These are phyloP conservation scores for Syngnathoides biaculeatus DNA, from an alignment of 2,113 vertebrate genomes.

Conservation along the genomic window DNA sequence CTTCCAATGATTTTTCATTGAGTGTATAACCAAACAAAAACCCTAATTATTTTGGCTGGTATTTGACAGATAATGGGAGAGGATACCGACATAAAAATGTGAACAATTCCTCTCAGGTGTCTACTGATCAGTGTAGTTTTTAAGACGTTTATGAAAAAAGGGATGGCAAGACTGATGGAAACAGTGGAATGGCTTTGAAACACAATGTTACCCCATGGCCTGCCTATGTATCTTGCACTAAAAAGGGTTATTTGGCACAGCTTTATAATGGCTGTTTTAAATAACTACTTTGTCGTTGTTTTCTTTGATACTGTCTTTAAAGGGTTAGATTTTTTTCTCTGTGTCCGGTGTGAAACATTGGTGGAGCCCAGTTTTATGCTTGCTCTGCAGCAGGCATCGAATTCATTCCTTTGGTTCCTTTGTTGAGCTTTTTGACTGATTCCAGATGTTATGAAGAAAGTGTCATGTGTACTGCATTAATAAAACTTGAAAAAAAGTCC, in stretches of 20 bases:
- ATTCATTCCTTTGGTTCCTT: constrained; percentile 41
- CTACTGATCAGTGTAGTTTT: neutral
- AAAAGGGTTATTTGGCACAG: neutral
- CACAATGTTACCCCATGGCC: neutral
- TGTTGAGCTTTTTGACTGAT: constrained; percentile 36
- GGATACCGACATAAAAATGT: too few species aligned
- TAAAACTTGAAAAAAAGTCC: neutral
- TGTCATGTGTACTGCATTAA: constrained; percentile 21
- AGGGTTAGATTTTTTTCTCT: constrained; percentile 7
- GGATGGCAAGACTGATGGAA: neutral
- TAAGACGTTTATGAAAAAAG: neutral
- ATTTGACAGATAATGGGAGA: too few species aligned
- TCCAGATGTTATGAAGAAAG: constrained; percentile 59
- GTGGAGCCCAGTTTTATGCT: constrained; percentile 32
- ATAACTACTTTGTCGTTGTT: neutral
- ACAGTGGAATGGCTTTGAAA: neutral
- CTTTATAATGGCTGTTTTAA: neutral
- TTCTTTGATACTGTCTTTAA: constrained; percentile 25
- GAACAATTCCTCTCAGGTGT: too few species aligned
- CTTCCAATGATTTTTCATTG: too few species aligned
- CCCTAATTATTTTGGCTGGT: too few species aligned
- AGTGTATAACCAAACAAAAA: too few species aligned
- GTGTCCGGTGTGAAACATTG: constrained; percentile 25
- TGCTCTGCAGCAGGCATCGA: constrained; percentile 39
- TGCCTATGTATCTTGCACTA: neutral